Evolutionary conservation across 2,113 vertebrate genomes (phyloP), one percentile per base, ranked within the genome.

Genomic region (Ifrita kowaldi): DNA sequence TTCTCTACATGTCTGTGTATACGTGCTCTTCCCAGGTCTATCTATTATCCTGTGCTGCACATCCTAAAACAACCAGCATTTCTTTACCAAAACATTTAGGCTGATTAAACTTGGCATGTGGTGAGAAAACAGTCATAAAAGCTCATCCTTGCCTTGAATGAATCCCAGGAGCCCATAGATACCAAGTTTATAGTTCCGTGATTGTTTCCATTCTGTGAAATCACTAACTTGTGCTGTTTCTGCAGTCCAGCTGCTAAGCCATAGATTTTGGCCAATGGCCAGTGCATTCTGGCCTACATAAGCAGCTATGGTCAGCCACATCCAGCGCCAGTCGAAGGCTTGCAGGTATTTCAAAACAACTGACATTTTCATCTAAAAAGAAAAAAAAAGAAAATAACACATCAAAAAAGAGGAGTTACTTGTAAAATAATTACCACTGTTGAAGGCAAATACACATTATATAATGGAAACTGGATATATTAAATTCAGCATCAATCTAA

Each of bases 81-180:
- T 84, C 85, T 80, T 69, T 46, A 42, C 42, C 44, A 77, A 67
- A 21, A 83, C 7, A 65, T 42, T 24, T 23, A 50, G 15, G 22
- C 24, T 76, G 20, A 53, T 44, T 26, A 75, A 19, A 78, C 10
- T 47, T 24, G 20, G 41, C 16, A 83, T 62, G 60, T 11, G 18
- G 22, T 62, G n/a, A 89, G 52, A 57, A 69, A 83, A 74, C 3
- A 75, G 30, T 46, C 50, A 74, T 21, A 62, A 68, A 74, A 33
- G 26, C 5, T 82, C 21, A 59, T 50, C 16, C 71, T 91, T 93
- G 96, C 98, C 97, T 97, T 98, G 97, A 37, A 96, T 86, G 30
- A 98, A 90, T 87, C 97, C 97, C 73, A 98, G 53, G 63, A 98
- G 70, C 35, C 96, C 96, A 79, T 95, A 98, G 50, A 97, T 71